Conservation (phyloP, 2,797 vertebrate genomes). For the Esox masquinongy region DNA sequence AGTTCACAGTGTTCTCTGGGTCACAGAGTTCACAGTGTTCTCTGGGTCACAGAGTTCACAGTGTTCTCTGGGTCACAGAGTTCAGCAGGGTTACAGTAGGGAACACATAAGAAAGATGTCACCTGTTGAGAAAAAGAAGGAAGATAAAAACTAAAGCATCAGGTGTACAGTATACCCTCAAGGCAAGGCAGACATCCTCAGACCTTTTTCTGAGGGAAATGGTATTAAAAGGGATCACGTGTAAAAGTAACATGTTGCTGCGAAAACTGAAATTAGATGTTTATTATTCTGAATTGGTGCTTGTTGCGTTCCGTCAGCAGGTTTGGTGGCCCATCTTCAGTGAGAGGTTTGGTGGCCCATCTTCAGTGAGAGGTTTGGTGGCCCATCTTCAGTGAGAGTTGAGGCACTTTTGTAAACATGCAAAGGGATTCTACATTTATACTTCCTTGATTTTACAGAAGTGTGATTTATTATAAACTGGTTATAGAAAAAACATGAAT, state of each 20-base stretch:
- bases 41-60: too few relatives aligned
- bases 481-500: background rate
- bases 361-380: too few relatives aligned
- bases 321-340: slow-evolving; percentile 5
- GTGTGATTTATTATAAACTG: background rate
- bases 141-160: slow-evolving; percentile 16
- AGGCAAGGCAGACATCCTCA: slow-evolving; percentile 32
- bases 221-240: slow-evolving; percentile 19
- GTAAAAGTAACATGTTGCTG: slow-evolving; percentile 22
- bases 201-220: slow-evolving; percentile 27
- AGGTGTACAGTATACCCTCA: slow-evolving; percentile 32
- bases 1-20: too few relatives aligned
- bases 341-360: too few relatives aligned
- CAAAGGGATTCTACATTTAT: background rate
- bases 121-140: slow-evolving; percentile 45
- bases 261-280: slow-evolving; percentile 24
- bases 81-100: too few relatives aligned
- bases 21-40: too few relatives aligned
- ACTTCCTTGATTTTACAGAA: too few relatives aligned
- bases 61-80: too few relatives aligned
- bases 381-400: too few relatives aligned
- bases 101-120: too few relatives aligned
- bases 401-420: background rate
- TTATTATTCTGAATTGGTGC: slow-evolving; percentile 7
- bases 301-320: background rate